phyloP scores from a whole-genome alignment of 2,113 vertebrate genomes.

The Chaetodon auriga region DNA sequence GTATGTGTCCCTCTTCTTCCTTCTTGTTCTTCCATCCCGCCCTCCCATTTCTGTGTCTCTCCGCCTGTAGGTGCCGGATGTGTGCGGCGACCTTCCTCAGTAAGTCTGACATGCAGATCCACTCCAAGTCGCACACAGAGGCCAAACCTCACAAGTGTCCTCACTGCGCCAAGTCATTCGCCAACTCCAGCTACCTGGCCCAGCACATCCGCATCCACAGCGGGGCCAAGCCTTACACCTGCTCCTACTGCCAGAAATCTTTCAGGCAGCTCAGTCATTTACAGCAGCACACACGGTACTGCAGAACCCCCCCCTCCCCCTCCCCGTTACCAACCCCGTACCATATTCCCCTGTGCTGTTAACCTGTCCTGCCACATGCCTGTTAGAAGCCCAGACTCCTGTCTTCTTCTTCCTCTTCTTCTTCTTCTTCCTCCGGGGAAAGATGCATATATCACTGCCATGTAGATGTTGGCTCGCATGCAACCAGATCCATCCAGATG shows the following conservation, averaged over 20 bases:
- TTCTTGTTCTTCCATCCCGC: slow-evolving; percentile 64
- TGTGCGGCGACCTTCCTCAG: slow-evolving; percentile 99
- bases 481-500: slow-evolving; percentile 48
- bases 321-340: slow-evolving; percentile 24
- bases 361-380: slow-evolving; percentile 55
- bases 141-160: slow-evolving; percentile 99
- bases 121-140: slow-evolving; percentile 99
- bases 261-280: slow-evolving; percentile 99
- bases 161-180: slow-evolving; percentile 99
- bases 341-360: slow-evolving; percentile 55
- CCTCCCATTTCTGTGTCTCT: slow-evolving; percentile 84
- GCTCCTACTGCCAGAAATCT: slow-evolving; percentile 99
- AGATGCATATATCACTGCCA: slow-evolving; percentile 47
- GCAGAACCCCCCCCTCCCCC: slow-evolving; percentile 56
- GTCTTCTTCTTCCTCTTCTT: slow-evolving; percentile 2
- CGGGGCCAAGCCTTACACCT: slow-evolving; percentile 99
- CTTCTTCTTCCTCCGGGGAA: slow-evolving; percentile 28
- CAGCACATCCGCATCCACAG: slow-evolving; percentile 99
- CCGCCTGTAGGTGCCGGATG: slow-evolving; percentile 96
- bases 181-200: slow-evolving; percentile 99
- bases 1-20: slow-evolving; percentile 40
- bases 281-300: slow-evolving; percentile 99
- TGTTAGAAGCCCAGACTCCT: slow-evolving; percentile 42
- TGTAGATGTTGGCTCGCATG: slow-evolving; percentile 64
- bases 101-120: slow-evolving; percentile 99